A percentile compares a stretch with the other conserved stretches of the same genome.
These are phyloP conservation scores for Odobenus rosmarus DNA, from an alignment of 2,113 vertebrate species.

Conservation along the genomic window DNA sequence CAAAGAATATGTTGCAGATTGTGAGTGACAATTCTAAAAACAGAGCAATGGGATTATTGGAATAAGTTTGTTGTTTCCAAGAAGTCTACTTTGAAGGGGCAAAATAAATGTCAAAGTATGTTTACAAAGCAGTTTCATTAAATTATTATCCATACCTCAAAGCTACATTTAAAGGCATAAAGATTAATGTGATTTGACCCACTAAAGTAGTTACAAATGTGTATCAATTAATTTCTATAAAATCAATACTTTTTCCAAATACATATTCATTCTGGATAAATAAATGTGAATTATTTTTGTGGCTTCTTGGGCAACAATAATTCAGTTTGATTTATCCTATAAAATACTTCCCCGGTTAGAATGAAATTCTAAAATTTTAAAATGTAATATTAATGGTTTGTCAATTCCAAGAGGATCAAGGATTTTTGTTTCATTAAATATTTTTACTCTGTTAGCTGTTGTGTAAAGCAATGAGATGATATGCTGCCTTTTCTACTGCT, in stretches of 20 bases:
- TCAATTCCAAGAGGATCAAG: conserved; percentile 66
- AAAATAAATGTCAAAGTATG: neutral
- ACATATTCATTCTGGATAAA: neutral
- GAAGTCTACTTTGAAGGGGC: neutral
- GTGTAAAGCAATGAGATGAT: conserved; percentile 58
- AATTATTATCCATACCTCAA: neutral
- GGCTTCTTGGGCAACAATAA: neutral
- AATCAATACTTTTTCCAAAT: conserved; percentile 28
- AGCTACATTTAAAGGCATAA: neutral
- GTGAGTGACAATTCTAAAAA: conserved; percentile 35
- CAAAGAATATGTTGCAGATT: neutral
- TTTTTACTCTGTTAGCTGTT: conserved; percentile 72
- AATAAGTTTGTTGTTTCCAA: neutral
- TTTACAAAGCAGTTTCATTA: neutral
- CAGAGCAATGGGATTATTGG: neutral
- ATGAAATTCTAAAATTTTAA: conserved; percentile 67
- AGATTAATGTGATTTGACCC: conserved; percentile 15
- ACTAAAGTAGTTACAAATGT: conserved; percentile 35
- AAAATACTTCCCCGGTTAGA: conserved; percentile 24
- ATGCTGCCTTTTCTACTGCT: neutral
- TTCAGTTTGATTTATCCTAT: conserved; percentile 43
- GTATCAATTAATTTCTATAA: neutral
- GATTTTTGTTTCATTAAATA: conserved; percentile 70
- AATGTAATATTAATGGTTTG: conserved; percentile 11
- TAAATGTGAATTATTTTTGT: conserved; percentile 46